Conservation (phyloP, 2,888 invertebrate species). For the Hypsopygia costalis region DNA sequence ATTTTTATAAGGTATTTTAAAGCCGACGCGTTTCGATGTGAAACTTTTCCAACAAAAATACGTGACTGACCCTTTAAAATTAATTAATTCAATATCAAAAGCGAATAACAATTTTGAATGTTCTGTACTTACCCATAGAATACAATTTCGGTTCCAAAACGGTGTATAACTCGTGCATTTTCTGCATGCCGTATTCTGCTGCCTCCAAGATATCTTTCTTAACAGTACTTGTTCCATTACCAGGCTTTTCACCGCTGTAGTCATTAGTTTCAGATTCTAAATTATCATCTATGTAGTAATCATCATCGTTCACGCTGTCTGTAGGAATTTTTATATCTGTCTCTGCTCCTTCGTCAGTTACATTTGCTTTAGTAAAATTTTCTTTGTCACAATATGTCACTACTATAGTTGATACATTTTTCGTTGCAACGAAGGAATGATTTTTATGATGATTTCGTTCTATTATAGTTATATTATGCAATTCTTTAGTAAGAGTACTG, state of each 20-base stretch:
- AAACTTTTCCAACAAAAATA: too few species aligned
- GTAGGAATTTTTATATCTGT: slow-evolving; percentile 24
- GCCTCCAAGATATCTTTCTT: slow-evolving; percentile 82
- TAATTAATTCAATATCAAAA: too few species aligned
- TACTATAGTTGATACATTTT: slow-evolving; percentile 66
- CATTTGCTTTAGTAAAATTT: slow-evolving; percentile 42
- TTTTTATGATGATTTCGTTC: slow-evolving; percentile 63
- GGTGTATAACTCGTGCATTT: slow-evolving; percentile 83
- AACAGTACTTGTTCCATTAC: slow-evolving; percentile 41
- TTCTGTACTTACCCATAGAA: slow-evolving; percentile 85
- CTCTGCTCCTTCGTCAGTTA: slow-evolving; percentile 22
- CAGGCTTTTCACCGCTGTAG: slow-evolving; percentile 25
- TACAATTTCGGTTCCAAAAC: slow-evolving; percentile 85
- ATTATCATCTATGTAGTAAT: slow-evolving; percentile 22
- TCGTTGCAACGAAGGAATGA: slow-evolving; percentile 54
- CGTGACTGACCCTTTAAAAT: too few species aligned
- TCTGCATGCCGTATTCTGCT: slow-evolving; percentile 83
- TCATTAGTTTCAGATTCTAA: slow-evolving; percentile 10
- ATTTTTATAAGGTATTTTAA: too few species aligned
- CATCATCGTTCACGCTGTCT: slow-evolving; percentile 15
- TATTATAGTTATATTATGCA: slow-evolving; percentile 69
- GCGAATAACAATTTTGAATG: too few species aligned
- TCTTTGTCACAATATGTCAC: slow-evolving; percentile 68
- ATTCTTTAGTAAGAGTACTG: slow-evolving; percentile 54
- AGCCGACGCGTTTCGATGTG: too few species aligned